phyloP scores from a whole-genome alignment of 2,797 vertebrate genomes.

The Sebastes taczanowskii region DNA sequence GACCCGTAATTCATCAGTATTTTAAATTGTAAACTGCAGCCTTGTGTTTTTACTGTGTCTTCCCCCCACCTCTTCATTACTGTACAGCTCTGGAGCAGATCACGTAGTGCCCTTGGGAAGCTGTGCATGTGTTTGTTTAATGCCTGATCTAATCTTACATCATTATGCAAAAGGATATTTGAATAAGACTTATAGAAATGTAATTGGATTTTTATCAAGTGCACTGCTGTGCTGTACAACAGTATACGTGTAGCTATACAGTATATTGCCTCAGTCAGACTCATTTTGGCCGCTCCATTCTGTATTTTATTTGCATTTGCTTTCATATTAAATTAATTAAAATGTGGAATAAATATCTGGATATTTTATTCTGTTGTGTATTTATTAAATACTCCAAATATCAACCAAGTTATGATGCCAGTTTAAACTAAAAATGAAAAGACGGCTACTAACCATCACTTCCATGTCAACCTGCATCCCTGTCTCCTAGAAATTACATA shows the following conservation, averaged over 20 bases:
- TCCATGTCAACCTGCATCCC: neutral
- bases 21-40: slow-evolving; percentile 64
- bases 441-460: neutral
- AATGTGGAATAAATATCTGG: neutral
- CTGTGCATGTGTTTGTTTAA: slow-evolving; percentile 68
- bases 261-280: slow-evolving; percentile 10
- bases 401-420: neutral
- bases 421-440: neutral
- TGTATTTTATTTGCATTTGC: neutral
- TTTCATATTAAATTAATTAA: neutral
- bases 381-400: neutral
- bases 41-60: slow-evolving; percentile 53
- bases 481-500: neutral
- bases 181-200: slow-evolving; percentile 52
- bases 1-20: slow-evolving; percentile 77
- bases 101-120: slow-evolving; percentile 52
- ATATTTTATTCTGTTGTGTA: neutral
- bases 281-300: neutral
- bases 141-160: slow-evolving; percentile 72
- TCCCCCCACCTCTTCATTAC: slow-evolving; percentile 39
- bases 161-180: slow-evolving; percentile 58
- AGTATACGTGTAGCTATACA: slow-evolving; percentile 14
- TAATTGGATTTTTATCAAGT: slow-evolving; percentile 67
- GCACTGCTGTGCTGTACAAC: slow-evolving; percentile 7
- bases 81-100: slow-evolving; percentile 45